Base-by-base conservation (phyloP, 2,113 vertebrate species). In the Tachysurus fulvidraco region DNA sequence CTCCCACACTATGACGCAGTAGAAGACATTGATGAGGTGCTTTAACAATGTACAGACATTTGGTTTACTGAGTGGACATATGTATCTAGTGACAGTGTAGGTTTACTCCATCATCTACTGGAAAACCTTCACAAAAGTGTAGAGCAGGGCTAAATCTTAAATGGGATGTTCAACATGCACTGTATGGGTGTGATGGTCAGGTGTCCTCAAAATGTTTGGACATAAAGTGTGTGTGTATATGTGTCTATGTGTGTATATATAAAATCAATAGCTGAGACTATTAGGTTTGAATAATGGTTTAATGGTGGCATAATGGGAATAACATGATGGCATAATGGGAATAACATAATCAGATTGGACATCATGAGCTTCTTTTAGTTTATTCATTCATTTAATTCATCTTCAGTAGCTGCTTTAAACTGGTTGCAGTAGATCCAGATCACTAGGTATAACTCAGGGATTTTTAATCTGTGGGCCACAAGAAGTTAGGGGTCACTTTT, bases 1-100 rank as follows among this genome's bases (percentile, higher is more conserved):
- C 55, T 46, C 74, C 79, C 78, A 55, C 83, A 85, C 76, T 60
- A 86, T 28, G 80, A 57, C 57, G 16, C 76, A 81, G 52, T n/a
- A 50, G 77, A 50, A 9, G 5, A 65, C 67, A 28, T 25, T 71
- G 52, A 81, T 80, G 77, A 86, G 64, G 30, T 54, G 76, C 25
- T 80, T 65, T 19, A 55, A 86, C 52, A 46, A 81, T 60, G 16
- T 1, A 73, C 10, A 60, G 41, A 28, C 62, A 13, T 76, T 82
- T 76, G 5, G 86, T 67, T 87, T 36, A 65, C 25, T 25, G 16
- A 28, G 41, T 44, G 16, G 46, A 77, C 13, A 77, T n/a, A 54
- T 54, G 46, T 46, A 52, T 54, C 10, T 12, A n/a, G 74, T 77
- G 74, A 79, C 17, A 23, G 14, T 50, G 36, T 28, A 57, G 52